Base-by-base conservation (phyloP, 2,888 invertebrate species). In the Cerastis leucographa region DNA sequence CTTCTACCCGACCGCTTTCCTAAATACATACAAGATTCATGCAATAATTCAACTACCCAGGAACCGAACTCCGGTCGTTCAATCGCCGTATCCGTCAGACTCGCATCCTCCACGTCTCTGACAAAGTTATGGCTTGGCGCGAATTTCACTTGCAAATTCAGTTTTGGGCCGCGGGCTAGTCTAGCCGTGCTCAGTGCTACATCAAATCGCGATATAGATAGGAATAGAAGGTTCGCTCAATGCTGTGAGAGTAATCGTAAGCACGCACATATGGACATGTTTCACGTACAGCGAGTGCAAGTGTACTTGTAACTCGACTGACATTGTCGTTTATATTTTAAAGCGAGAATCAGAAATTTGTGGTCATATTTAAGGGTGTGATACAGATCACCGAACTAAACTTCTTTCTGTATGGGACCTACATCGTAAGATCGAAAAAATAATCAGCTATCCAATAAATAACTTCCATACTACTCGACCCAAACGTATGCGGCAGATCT, bases 71-170 rank as follows among this genome's bases (percentile, higher is more conserved):
- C 59, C 81, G 61, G 77, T 64, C 51, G 67, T 84, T 70, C 84
- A 73, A 85, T 81, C 56, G 71, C 72, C 44, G 40, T 71, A 81
- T 84, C 85, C 56, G 76, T 71, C 29, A 69, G 44, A 46, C 75
- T 75, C 65, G 71, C 64, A 71, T 81, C 78, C 74, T 62, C 59
- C 64, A 77, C 66, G 78, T 67, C 76, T 46, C 69, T 80, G 81
- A 78, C 85, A 82, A 83, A 87, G 85, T 88, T 88, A 88, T 86
- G 68, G 79, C 75, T 78, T 62, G 70, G 73, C 76, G 74, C 11
- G 80, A 85, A 89, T 89, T 88, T 89, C 82, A 81, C 88, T 88
- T 88, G 89, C 89, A 88, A 88, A 88, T 89, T 66, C 69, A 81
- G 88, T 89, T 89, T 84, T 71, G 74, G 77, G 74, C 87, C 80